Percentiles rank a stretch among this genome's conserved stretches.
Conservation (phyloP, 2,888 invertebrate species). For the Drosophila trichaetosa region DNA sequence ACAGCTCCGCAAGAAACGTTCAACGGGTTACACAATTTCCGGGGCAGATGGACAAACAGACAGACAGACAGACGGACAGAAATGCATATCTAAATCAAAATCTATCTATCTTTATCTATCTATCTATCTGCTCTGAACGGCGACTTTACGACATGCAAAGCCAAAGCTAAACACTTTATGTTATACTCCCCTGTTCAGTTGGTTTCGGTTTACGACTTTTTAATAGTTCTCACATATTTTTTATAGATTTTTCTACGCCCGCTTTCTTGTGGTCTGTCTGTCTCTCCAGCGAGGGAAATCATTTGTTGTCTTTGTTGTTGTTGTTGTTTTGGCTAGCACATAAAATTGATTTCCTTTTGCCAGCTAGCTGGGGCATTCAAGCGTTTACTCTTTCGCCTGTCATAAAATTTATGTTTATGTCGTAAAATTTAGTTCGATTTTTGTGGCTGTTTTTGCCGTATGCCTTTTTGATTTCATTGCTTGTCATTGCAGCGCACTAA, state of each 20-base stretch:
- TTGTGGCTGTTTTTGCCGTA: constrained; percentile 44
- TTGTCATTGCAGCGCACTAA: constrained; percentile 56
- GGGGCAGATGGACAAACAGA: constrained; percentile 15
- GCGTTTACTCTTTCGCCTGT: constrained; percentile 69
- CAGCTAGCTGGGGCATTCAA: constrained; percentile 22
- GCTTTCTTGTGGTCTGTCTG: constrained; percentile 52
- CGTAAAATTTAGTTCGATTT: constrained; percentile 81
- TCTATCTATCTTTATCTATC: constrained; percentile 28
- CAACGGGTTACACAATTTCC: constrained; percentile 68
- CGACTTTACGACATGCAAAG: constrained; percentile 79
- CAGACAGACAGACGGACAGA: not conserved
- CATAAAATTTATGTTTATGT: constrained; percentile 82
- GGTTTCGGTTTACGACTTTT: constrained; percentile 81
- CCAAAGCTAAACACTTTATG: constrained; percentile 69
- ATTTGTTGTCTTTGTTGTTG: constrained; percentile 56
- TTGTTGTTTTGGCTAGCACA: constrained; percentile 71
- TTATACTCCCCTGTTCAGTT: constrained; percentile 16
- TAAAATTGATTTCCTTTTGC: constrained; percentile 80
- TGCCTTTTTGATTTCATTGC: constrained; percentile 62
- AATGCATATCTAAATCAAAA: not conserved
- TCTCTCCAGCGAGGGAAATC: constrained; percentile 56
- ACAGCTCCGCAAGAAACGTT: constrained; percentile 37
- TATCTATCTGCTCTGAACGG: constrained; percentile 50
- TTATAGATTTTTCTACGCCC: constrained; percentile 72
- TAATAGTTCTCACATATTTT: constrained; percentile 84